Evolutionary conservation across 2,797 vertebrate genomes (phyloP), one percentile per base, ranked within the genome.

Genomic region (Gallinago nigripennis): DNA sequence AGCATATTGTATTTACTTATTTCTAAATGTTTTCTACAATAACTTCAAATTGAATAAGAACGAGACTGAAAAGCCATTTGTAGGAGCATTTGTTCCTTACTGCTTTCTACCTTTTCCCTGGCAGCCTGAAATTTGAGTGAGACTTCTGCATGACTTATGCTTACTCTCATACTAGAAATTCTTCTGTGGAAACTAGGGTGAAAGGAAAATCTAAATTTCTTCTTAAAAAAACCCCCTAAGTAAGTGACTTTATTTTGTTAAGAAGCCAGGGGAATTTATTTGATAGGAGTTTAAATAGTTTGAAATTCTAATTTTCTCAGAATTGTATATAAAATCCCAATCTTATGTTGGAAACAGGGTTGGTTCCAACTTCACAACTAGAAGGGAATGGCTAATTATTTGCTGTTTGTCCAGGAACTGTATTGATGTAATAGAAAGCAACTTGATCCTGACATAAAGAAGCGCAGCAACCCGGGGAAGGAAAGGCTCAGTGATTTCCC

Each of bases 401-500:
- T 94, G 76, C 33, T 56, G 54, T 83, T 91, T 88, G 30, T 83
- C 77, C 51, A 51, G 93, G 65, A 94, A 43, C 33, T 85, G 57
- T 12, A 18, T 39, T 86, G 54, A 54, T 65, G 18, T 82, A 57
- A 58, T 35, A 90, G 76, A 91, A 88, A 77, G 58, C 68, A 91
- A 85, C 68, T 79, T 86, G 66, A 70, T 93, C 75, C 24, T 91
- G 23, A 28, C 56, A 27, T 39, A 77, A 63, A 86, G 33, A 57
- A 78, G 46, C 50, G 53, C 33, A 71, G 69, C 82, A 86, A 60
- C 81, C 50, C 16, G 41, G 28, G 92, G 45, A 78, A 86, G 53
- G 46, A 86, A 70, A 33, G 24, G 31, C 58, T 83, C 79, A 61
- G 45, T 5, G 2, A 58, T 90, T 94, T 94, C 70, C 70, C 24